These are phyloP conservation scores for Acanthacorydalis orientalis DNA, from an alignment of 2,888 invertebrate species.

Conservation along the genomic window DNA sequence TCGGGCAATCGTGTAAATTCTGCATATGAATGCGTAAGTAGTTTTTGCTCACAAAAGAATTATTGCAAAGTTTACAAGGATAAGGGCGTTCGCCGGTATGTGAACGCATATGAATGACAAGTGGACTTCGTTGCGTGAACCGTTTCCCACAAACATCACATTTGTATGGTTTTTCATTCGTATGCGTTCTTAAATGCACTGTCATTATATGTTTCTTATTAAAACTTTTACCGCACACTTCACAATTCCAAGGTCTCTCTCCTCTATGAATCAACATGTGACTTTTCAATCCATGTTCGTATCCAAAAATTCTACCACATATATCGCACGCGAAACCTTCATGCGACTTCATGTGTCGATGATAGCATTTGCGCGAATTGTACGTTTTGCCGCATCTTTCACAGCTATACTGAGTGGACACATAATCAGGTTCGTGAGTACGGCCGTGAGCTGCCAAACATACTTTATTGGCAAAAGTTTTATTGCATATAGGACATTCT, in stretches of 20 bases:
- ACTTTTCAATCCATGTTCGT: constrained; percentile 26
- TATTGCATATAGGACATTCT: constrained; percentile 31
- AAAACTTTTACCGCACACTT: constrained; percentile 30
- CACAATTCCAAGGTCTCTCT: constrained; percentile 29
- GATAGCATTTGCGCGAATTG: constrained; percentile 1
- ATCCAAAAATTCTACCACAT: constrained; percentile 28
- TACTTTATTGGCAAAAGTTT: constrained; percentile 23
- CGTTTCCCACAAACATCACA: constrained; percentile 29
- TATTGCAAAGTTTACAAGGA: constrained; percentile 29
- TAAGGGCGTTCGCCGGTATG: constrained; percentile 25
- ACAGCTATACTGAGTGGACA: constrained; percentile 8
- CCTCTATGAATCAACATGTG: constrained; percentile 29
- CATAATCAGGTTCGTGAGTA: constrained; percentile 2
- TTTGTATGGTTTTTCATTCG: constrained; percentile 31
- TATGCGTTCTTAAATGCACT: constrained; percentile 29
- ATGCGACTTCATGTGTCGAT: constrained; percentile 2
- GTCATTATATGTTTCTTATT: constrained; percentile 27
- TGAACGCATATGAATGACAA: constrained; percentile 24
- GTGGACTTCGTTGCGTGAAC: constrained; percentile 29
- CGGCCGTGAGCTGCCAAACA: constrained; percentile 1
- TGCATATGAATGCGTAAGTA: constrained; percentile 5
- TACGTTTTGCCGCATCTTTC: constrained; percentile 11
- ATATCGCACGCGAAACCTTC: constrained; percentile 27
- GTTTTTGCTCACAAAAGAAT: constrained; percentile 17
- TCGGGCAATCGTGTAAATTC: constrained; percentile 3